Percentiles rank a stretch among this genome's conserved stretches.
These are phyloP conservation scores for Bacillus rossius DNA, from an alignment of 1,140 invertebrate genomes.

Conservation along the genomic window DNA sequence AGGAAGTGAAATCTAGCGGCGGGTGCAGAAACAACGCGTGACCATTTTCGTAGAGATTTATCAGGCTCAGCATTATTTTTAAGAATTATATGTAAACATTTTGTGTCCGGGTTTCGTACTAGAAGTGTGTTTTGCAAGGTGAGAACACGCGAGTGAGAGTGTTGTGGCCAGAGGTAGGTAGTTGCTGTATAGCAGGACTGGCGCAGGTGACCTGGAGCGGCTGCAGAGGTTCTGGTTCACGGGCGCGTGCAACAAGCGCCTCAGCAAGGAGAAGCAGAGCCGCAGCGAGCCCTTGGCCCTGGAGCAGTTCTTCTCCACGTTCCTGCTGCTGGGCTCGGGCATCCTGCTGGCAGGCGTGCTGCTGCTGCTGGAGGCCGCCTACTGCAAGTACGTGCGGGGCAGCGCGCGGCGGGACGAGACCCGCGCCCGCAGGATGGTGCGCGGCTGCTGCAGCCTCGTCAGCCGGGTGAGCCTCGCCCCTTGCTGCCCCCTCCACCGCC, in stretches of 20 bases:
- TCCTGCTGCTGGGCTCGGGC: conserved; percentile 54
- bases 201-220: conserved; percentile 55
- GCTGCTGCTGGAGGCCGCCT: conserved; percentile 50
- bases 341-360: conserved; percentile 49
- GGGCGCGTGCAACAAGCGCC: conserved; percentile 50
- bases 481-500: background rate
- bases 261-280: conserved; percentile 25
- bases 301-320: conserved; percentile 60
- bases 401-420: background rate
- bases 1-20: no score
- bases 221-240: conserved; percentile 59
- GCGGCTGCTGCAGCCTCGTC: conserved; percentile 14
- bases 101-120: no score
- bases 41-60: no score
- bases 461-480: conserved; percentile 11
- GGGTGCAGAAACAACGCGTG: no score
- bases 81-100: no score
- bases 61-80: no score
- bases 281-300: conserved; percentile 49
- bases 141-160: no score
- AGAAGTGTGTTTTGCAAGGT: no score
- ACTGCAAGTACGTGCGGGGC: conserved; percentile 26
- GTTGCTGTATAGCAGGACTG: no score
- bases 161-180: no score
- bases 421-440: background rate